Base-by-base conservation (phyloP, 2,888 invertebrate species). In the Plebejus anna region DNA sequence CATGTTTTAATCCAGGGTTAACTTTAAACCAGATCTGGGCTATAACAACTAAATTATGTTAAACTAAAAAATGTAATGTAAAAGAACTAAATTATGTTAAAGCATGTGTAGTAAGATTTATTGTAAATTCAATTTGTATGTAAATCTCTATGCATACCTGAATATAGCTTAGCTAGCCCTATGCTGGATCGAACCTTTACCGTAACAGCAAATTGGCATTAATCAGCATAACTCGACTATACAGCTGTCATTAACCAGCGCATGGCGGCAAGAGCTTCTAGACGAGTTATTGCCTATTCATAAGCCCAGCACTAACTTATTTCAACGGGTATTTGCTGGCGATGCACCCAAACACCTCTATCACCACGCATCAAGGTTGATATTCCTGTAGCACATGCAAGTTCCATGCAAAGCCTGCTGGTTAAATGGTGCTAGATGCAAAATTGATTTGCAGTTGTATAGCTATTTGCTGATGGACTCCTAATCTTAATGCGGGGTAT, bases 271-370 rank as follows among this genome's bases (percentile, higher is more conserved):
- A 86, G 86, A 86, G 88, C 87, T 87, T 88, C 83, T 83, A 85
- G 88, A 85, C 87, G 86, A 88, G 84, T 86, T 88, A 89, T 88
- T 88, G 88, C 88, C 87, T 89, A 89, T 89, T 89, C 89, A 89
- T 84, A 84, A 82, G 80, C 80, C 75, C 76, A 75, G 76, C 78
- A 79, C 82, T 78, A 80, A 75, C 38, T 75, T 78, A 79, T 76
- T 76, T 59, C 73, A 55, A 78, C 75, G 73, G 77, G 73, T 59
- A 75, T 76, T 71, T 57, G 51, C 71, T 76, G 47, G 71, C 13
- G 22, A 36, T 38, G 42, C 36, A 51, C 9, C 6, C 36, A 79
- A 70, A 61, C n/a, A 75, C 51, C 70, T 78, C 77, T 78, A 77
- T 72, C 70, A 1, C n/a, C 1, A 73, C 2, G 6, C 9, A 0